Base-by-base conservation (phyloP, 1,140 invertebrate species). In the Brachionus asplanchnoidis region DNA sequence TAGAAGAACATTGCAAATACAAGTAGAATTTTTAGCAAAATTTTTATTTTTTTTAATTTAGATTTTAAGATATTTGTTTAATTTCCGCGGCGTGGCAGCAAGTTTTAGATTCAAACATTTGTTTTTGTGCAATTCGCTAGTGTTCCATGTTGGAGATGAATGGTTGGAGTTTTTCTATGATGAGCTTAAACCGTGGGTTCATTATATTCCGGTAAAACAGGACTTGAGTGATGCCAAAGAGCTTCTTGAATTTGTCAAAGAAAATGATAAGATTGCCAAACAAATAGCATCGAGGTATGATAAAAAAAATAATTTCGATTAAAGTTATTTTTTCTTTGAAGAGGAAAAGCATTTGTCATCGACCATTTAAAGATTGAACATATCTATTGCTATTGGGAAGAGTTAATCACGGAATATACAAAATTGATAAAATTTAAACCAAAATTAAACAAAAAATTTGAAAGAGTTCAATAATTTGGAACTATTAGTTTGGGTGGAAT, bases 161-260 rank as follows among this genome's bases (percentile, higher is more conserved):
- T 98, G 96, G 96, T 90, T 93, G 28, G 97, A 99, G 91, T 99
- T 98, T 90, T 99, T 97, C 89, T 98, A 99, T 88, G 91, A 93
- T 26, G 92, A 93, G 42, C 90, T 99, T 86, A 95, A 95, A 88
- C 96, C 96, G 3, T 98, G 97, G 97, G 92, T 97, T 66, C 97
- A 99, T 91, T 98, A 97, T 88, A 92, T 99, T 86, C 97, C 96
- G 6, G 92, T 99, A 1, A 86, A 85, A 70, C 90, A 88, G 66
- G 87, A 89, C 84, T 86, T 90, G 5, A 85, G 85, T 50, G 86
- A 90, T 88, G 88, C 87, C 44, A 90, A 92, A 87, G 90, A 93
- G 44, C 89, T 96, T 1, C 90, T 98, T 40, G 87, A 92, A 68
- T 98, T 95, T 92, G 93, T 94, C 14, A 92, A 92, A 86, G 90